phyloP scores from a whole-genome alignment of 2,888 invertebrate species.

The Brassicogethes aeneus region DNA sequence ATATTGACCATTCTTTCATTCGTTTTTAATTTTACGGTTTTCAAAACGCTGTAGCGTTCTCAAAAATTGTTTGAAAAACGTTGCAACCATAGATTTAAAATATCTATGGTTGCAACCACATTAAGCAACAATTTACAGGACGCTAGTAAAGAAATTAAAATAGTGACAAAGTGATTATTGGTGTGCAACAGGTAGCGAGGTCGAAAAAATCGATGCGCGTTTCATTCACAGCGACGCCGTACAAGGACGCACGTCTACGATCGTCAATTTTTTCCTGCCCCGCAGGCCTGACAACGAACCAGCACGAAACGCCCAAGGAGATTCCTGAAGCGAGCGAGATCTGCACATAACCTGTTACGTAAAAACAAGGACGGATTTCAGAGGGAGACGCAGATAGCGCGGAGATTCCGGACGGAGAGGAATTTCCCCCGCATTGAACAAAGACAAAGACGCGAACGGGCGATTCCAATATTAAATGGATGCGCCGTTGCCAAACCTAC shows the following conservation, averaged over 20 bases:
- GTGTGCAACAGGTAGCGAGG: neutral
- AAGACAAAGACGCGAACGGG: slow-evolving; percentile 22
- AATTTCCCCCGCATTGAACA: slow-evolving; percentile 28
- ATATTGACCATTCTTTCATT: too few relatives aligned
- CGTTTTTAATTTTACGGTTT: too few relatives aligned
- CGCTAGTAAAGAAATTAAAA: too few relatives aligned
- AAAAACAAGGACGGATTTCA: slow-evolving; percentile 31
- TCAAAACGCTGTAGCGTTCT: too few relatives aligned
- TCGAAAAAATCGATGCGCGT: neutral
- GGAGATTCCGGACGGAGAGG: slow-evolving; percentile 29
- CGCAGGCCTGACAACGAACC: slow-evolving; percentile 6
- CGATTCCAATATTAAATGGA: slow-evolving; percentile 26
- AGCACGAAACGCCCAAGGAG: slow-evolving; percentile 30
- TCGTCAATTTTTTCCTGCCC: slow-evolving; percentile 7
- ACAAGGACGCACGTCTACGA: neutral
- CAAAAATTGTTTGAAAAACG: too few relatives aligned
- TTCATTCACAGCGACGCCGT: neutral
- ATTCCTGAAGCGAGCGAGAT: slow-evolving; percentile 31
- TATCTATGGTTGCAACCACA: too few relatives aligned
- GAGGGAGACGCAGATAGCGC: slow-evolving; percentile 14
- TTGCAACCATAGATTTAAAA: too few relatives aligned
- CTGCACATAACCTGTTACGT: slow-evolving; percentile 36
- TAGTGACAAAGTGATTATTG: neutral
- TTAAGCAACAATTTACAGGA: too few relatives aligned
- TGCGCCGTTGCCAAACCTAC: too few relatives aligned